phyloP scores from a whole-genome alignment of 1,140 invertebrate species.

The Sarcophaga peregrina region DNA sequence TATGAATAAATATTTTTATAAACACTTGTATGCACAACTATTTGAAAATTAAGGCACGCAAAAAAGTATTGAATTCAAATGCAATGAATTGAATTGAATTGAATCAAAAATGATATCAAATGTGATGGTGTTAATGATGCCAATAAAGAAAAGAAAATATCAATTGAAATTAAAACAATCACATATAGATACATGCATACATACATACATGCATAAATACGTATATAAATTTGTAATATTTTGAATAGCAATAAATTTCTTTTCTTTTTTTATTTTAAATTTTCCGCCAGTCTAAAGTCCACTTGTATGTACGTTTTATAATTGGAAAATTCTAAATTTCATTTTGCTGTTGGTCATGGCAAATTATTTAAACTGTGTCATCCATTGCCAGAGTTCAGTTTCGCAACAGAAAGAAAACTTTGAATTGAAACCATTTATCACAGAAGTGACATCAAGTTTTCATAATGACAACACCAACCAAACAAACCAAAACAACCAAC shows the following conservation, averaged over 20 bases:
- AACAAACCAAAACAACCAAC: neutral
- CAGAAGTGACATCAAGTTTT: neutral
- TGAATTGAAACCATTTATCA: constrained; percentile 5
- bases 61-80: neutral
- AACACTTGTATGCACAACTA: neutral
- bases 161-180: neutral
- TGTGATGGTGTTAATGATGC: constrained; percentile 22
- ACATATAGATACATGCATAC: no score
- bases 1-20: constrained; percentile 1
- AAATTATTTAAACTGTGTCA: neutral
- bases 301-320: neutral
- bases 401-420: neutral
- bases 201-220: neutral
- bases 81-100: constrained; percentile 26
- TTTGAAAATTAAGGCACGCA: constrained; percentile 34
- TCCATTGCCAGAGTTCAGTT: neutral
- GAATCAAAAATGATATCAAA: no score
- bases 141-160: neutral
- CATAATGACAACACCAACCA: constrained; percentile 13
- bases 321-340: neutral
- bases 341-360: neutral
- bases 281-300: constrained; percentile 13
- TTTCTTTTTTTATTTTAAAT: neutral
- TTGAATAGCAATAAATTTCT: constrained; percentile 21
- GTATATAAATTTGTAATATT: neutral